phyloP scores from a whole-genome alignment of 2,797 vertebrate species.

The Columba guinea region DNA sequence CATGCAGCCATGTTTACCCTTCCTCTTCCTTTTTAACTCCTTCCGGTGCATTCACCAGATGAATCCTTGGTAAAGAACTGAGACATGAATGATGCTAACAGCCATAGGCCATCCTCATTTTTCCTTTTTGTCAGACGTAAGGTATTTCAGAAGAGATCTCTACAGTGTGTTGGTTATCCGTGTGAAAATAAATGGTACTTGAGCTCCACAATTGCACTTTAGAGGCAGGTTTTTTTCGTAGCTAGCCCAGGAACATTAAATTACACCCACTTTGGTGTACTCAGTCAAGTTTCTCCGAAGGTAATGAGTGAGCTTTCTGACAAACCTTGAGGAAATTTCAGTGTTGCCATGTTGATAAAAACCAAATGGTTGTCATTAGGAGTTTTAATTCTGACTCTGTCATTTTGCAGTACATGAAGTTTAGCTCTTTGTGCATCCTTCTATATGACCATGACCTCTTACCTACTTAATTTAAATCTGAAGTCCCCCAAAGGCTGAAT shows the following conservation, averaged over 20 bases:
- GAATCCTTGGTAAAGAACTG: conserved; percentile 2
- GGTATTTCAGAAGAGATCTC: not conserved
- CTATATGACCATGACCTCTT: not conserved
- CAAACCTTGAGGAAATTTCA: not conserved
- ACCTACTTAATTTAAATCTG: not conserved
- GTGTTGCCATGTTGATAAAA: not conserved
- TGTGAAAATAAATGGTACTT: not conserved
- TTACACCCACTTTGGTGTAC: not conserved
- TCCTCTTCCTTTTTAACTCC: not conserved
- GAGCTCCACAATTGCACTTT: not conserved
- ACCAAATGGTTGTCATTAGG: not conserved
- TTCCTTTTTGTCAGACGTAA: not conserved
- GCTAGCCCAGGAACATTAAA: not conserved
- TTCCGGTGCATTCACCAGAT: not conserved
- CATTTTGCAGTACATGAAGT: not conserved
- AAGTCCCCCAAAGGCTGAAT: not conserved
- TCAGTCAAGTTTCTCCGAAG: not conserved
- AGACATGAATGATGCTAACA: not conserved
- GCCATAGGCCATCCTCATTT: not conserved
- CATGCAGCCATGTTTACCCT: not conserved
- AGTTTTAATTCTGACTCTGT: not conserved
- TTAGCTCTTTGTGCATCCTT: not conserved
- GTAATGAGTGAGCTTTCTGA: not conserved
- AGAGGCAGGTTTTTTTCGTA: not conserved
- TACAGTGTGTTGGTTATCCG: not conserved